Conservation (phyloP, 2,113 vertebrate species). For the Erythrolamprus reginae region DNA sequence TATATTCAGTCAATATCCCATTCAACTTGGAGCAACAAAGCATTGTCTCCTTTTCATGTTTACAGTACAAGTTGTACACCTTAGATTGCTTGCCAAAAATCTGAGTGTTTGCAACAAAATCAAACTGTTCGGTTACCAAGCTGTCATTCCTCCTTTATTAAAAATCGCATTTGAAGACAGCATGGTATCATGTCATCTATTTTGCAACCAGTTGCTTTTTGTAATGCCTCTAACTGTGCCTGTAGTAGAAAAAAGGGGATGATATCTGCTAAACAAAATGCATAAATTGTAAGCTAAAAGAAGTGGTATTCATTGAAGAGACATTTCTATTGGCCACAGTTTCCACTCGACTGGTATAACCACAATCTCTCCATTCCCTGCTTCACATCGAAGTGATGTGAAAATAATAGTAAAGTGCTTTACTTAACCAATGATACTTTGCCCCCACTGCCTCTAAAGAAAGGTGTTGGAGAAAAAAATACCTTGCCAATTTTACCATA, state of each 20-base stretch:
- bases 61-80: background rate
- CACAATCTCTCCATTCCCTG: background rate
- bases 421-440: background rate
- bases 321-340: background rate
- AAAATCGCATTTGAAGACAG: background rate
- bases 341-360: background rate
- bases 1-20: background rate
- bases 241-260: background rate
- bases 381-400: background rate
- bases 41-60: background rate
- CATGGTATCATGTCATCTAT: background rate
- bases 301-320: background rate
- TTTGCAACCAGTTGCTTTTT: background rate
- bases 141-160: background rate
- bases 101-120: background rate
- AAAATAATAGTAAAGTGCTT: background rate
- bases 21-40: background rate
- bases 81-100: background rate
- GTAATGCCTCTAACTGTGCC: background rate
- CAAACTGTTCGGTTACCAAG: background rate
- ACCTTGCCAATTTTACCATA: background rate
- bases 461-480: background rate
- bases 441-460: background rate
- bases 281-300: background rate
- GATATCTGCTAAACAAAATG: background rate